Percentiles rank a stretch among this genome's conserved stretches.
Evolutionary conservation across 2,113 vertebrate species (phyloP).

Genomic region (Microtus richardsoni): DNA sequence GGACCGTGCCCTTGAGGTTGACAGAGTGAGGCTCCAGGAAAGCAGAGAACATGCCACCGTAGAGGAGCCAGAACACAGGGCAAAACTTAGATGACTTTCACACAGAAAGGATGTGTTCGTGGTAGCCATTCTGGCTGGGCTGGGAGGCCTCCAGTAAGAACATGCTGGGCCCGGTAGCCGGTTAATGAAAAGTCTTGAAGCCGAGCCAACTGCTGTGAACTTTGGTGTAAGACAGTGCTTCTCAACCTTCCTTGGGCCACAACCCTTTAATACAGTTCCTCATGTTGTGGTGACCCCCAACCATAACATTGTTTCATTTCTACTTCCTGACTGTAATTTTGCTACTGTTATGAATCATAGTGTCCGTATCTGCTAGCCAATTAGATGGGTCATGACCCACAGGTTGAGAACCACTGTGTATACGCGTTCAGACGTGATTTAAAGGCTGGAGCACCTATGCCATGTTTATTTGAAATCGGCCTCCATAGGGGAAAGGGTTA

Average conservation of each 20-base stretch:
- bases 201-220: not conserved
- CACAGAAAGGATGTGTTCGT: not conserved
- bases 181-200: not conserved
- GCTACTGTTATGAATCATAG: not conserved
- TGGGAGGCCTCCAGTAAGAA: not conserved
- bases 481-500: constrained; percentile 62
- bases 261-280: not conserved
- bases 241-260: not conserved
- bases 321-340: not conserved
- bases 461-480: constrained; percentile 68
- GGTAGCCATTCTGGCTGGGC: not conserved
- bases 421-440: not conserved
- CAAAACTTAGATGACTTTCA: accelerated
- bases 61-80: not conserved
- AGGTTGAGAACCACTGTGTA: not conserved
- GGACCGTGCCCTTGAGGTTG: not conserved
- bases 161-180: not conserved
- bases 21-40: not conserved
- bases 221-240: not conserved
- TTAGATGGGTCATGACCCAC: not conserved
- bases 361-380: not conserved
- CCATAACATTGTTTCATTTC: not conserved
- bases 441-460: not conserved
- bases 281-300: not conserved
- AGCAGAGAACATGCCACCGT: not conserved